Evolutionary conservation across 2,888 invertebrate genomes (phyloP).

Genomic region (Rhingia rostrata): DNA sequence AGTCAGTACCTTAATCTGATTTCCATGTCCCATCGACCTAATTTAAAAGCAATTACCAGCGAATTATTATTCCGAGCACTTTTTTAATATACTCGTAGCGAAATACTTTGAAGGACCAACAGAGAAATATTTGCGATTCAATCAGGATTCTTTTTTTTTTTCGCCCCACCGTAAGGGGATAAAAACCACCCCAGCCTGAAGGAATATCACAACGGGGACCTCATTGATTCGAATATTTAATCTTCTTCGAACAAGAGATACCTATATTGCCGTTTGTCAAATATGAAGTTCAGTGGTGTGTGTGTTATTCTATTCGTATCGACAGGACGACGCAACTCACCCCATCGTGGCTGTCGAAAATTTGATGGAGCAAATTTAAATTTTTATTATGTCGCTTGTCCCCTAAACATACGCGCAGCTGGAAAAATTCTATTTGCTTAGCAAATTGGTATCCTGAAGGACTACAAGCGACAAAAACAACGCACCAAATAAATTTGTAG

Average conservation of each 20-base stretch:
- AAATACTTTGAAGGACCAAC: conserved; percentile 26
- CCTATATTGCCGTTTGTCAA: conserved; percentile 57
- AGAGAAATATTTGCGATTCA: conserved; percentile 61
- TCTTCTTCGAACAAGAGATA: conserved; percentile 32
- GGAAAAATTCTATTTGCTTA: conserved; percentile 73
- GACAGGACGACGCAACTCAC: conserved; percentile 68
- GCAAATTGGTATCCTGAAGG: conserved; percentile 74
- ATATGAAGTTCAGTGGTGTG: conserved; percentile 48
- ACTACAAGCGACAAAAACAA: conserved; percentile 50
- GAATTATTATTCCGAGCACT: conserved; percentile 72
- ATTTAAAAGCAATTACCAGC: conserved; percentile 74
- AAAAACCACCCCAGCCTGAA: conserved; percentile 29
- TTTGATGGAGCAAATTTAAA: conserved; percentile 74
- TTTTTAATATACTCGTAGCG: conserved; percentile 64
- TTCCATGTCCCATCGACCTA: conserved; percentile 73
- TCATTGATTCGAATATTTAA: conserved; percentile 46
- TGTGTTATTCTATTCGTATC: conserved; percentile 35
- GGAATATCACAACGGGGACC: conserved; percentile 6
- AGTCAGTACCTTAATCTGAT: conserved; percentile 60
- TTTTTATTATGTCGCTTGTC: conserved; percentile 72
- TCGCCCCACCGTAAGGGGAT: conserved; percentile 43
- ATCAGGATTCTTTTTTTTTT: conserved; percentile 61
- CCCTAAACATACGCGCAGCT: conserved; percentile 63
- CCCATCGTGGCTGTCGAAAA: conserved; percentile 56
- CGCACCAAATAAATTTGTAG: conserved; percentile 64